phyloP scores from a whole-genome alignment of 2,888 invertebrate genomes.

The Parelbella ahira region DNA sequence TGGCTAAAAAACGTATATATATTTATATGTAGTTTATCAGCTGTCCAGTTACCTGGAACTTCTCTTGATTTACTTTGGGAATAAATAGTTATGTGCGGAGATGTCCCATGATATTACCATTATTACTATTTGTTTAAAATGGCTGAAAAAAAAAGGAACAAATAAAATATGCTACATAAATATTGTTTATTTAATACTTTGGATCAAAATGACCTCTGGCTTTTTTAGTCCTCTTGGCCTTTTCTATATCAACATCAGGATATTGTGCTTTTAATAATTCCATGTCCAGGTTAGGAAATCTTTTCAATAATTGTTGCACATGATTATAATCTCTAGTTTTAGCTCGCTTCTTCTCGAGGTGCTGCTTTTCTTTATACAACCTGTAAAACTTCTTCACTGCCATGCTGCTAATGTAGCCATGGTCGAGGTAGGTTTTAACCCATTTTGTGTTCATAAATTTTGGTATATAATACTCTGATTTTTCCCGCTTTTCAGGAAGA shows the following conservation, averaged over 20 bases:
- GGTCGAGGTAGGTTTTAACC: slow-evolving; percentile 79
- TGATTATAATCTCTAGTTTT: slow-evolving; percentile 84
- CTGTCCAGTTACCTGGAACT: no score
- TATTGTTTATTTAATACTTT: slow-evolving; percentile 44
- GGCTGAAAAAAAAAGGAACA: no score
- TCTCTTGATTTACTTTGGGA: no score
- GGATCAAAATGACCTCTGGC: slow-evolving; percentile 83
- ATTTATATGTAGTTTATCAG: no score
- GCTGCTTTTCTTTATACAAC: slow-evolving; percentile 84
- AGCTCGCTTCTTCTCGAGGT: slow-evolving; percentile 77
- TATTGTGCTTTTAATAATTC: slow-evolving; percentile 85
- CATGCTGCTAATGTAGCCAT: slow-evolving; percentile 70
- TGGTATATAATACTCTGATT: slow-evolving; percentile 84
- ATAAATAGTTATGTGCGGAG: no score
- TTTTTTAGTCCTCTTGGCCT: slow-evolving; percentile 78
- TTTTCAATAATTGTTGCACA: slow-evolving; percentile 84
- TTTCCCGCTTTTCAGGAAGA: slow-evolving; percentile 76
- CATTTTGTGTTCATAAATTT: slow-evolving; percentile 84
- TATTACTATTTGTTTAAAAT: no score
- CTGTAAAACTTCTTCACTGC: slow-evolving; percentile 81
- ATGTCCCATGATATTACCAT: no score
- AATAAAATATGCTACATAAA: slow-evolving; percentile 2
- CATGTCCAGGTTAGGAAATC: slow-evolving; percentile 88
- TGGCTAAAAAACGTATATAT: no score
- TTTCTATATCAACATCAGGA: slow-evolving; percentile 88